A percentile compares a stretch with the other conserved stretches of the same genome.
These are phyloP conservation scores for Myotis lucifugus DNA, from an alignment of 2,113 vertebrate species.

Conservation along the genomic window DNA sequence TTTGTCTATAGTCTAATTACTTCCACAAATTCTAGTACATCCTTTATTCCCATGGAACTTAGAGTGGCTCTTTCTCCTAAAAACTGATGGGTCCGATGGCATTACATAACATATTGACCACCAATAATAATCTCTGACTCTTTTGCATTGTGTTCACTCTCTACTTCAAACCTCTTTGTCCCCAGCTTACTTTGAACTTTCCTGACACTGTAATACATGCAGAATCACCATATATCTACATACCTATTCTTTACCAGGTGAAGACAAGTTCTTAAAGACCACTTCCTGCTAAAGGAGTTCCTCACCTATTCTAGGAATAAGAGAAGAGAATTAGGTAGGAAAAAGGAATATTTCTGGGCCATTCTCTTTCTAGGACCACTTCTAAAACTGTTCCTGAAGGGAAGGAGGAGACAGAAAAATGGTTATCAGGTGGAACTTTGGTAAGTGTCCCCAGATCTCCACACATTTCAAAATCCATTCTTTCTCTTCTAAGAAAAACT, in stretches of 20 bases:
- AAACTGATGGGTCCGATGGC: neutral
- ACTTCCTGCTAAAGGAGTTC: neutral
- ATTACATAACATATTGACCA: neutral
- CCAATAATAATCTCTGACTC: neutral
- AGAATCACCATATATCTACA: neutral
- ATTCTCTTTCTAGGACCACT: neutral
- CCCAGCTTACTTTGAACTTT: neutral
- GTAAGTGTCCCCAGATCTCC: neutral
- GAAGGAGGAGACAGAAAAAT: neutral
- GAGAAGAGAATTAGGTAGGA: neutral
- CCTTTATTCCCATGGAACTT: neutral
- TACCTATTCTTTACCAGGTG: neutral
- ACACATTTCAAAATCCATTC: neutral
- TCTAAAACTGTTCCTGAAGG: neutral
- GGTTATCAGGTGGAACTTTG: neutral
- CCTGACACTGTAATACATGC: neutral
- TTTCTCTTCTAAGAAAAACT: conserved; percentile 15
- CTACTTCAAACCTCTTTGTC: neutral
- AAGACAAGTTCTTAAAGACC: neutral
- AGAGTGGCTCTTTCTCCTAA: neutral
- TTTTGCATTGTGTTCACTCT: neutral
- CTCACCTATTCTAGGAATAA: neutral
- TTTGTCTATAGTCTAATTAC: neutral
- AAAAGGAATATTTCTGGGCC: neutral
- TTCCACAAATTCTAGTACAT: neutral